Percentiles rank a stretch among this genome's conserved stretches.
Evolutionary conservation across 2,888 invertebrate species (phyloP).

Genomic region (Cancer borealis): DNA sequence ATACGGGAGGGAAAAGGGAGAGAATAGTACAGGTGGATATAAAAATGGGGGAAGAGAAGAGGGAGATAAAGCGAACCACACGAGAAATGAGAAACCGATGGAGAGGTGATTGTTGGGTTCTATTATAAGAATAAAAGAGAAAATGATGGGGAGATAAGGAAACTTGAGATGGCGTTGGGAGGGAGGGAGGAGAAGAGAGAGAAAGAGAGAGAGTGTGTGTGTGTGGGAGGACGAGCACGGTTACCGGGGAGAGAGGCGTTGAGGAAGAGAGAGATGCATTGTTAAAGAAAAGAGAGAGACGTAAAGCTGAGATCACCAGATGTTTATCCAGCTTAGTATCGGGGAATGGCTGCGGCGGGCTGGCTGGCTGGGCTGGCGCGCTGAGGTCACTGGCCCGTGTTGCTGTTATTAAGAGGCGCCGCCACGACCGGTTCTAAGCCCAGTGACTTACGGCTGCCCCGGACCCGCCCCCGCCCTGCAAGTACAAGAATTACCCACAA

Average conservation of each 20-base stretch:
- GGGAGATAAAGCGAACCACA: constrained; percentile 1
- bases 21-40: neutral
- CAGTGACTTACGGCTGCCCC: neutral
- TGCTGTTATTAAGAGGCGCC: constrained; percentile 22
- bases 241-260: neutral
- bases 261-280: neutral
- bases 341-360: neutral
- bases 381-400: neutral
- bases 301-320: neutral
- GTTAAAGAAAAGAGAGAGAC: neutral
- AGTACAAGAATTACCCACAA: neutral
- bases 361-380: neutral
- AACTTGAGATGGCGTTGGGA: neutral
- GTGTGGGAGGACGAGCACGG: neutral
- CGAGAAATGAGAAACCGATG: neutral
- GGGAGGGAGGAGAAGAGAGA: neutral
- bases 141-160: neutral
- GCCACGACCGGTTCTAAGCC: neutral
- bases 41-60: neutral
- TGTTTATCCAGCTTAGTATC: neutral
- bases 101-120: neutral
- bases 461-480: neutral
- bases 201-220: neutral
- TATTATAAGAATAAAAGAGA: neutral
- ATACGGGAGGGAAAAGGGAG: neutral